Percentiles rank a stretch among this genome's conserved stretches.
Evolutionary conservation across 1,140 invertebrate genomes (phyloP).

Genomic region (Drosophila ercepeae): DNA sequence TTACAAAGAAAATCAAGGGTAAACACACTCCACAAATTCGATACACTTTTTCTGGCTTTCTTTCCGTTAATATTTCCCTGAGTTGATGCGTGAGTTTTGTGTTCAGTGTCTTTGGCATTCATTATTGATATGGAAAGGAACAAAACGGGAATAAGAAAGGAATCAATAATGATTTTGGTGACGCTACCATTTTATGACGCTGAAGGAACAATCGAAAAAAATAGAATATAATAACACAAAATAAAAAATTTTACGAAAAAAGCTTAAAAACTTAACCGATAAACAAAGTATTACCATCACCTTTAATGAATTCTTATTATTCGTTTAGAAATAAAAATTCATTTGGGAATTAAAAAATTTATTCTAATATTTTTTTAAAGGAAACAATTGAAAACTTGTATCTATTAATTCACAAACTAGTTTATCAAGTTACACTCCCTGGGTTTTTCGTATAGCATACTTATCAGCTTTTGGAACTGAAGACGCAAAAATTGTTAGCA

Average conservation of each 20-base stretch:
- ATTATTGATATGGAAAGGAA: constrained; percentile 55
- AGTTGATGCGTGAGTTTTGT: constrained; percentile 56
- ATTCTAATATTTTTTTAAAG: too few relatives aligned
- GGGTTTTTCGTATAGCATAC: constrained; percentile 45
- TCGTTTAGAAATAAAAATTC: too few relatives aligned
- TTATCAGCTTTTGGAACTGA: constrained; percentile 42
- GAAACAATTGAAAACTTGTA: too few relatives aligned
- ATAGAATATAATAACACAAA: too few relatives aligned
- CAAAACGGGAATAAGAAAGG: constrained; percentile 25
- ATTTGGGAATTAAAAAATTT: too few relatives aligned
- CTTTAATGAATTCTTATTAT: too few relatives aligned
- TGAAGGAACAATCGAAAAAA: too few relatives aligned
- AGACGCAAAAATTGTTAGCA: background rate
- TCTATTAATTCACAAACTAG: background rate
- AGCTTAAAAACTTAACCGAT: too few relatives aligned
- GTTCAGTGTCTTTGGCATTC: constrained; percentile 48
- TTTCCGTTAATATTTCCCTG: background rate
- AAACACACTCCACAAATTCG: constrained; percentile 53
- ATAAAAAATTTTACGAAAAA: too few relatives aligned
- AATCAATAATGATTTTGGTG: constrained; percentile 48
- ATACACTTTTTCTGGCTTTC: constrained; percentile 31
- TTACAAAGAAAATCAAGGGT: constrained; percentile 18
- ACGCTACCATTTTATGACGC: constrained; percentile 35
- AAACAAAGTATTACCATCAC: too few relatives aligned
- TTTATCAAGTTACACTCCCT: too few relatives aligned